Conservation (phyloP, 2,113 vertebrate genomes). For the Gulo gulo region DNA sequence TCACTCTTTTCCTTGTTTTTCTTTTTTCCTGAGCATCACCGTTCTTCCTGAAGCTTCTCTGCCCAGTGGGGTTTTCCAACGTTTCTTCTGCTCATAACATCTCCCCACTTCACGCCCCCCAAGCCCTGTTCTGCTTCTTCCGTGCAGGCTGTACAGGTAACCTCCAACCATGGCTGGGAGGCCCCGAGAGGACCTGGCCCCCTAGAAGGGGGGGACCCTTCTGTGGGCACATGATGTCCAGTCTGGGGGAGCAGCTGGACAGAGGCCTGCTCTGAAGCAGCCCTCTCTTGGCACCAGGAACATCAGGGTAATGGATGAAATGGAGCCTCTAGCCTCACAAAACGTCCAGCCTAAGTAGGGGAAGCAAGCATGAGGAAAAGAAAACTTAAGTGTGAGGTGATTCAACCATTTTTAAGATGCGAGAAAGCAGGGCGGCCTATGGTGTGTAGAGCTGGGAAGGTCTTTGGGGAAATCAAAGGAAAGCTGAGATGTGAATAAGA, state of each 20-base stretch:
- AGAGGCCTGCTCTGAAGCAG: too few species aligned
- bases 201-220: not conserved
- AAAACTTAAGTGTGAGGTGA: not conserved
- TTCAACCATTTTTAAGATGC: not conserved
- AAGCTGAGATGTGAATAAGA: not conserved
- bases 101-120: not conserved
- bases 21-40: not conserved
- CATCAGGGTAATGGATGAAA: not conserved
- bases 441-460: not conserved
- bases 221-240: not conserved
- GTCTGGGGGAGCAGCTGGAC: too few species aligned
- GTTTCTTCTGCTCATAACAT: not conserved
- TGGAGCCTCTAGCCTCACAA: not conserved
- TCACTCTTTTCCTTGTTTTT: not conserved
- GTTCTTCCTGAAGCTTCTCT: not conserved
- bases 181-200: rapidly evolving
- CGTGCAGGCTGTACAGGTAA: not conserved
- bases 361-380: not conserved
- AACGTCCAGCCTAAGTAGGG: not conserved
- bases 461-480: not conserved
- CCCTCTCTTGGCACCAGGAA: not conserved
- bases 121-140: not conserved
- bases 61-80: not conserved
- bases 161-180: too few species aligned
- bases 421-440: rapidly evolving